These are phyloP conservation scores for Eupithecia subfuscata DNA, from an alignment of 2,888 invertebrate genomes.

Conservation along the genomic window DNA sequence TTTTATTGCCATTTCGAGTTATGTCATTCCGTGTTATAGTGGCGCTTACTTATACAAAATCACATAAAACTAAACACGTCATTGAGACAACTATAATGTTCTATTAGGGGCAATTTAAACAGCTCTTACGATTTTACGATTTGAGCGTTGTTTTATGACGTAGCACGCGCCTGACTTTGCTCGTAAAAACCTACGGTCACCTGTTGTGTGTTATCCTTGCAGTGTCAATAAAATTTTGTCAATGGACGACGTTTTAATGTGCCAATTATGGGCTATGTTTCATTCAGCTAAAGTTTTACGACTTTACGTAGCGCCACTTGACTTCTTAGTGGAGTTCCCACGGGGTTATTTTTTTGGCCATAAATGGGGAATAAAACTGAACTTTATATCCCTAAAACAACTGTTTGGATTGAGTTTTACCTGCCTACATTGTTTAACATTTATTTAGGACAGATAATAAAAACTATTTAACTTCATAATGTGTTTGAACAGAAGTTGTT, in stretches of 20 bases:
- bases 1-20: constrained; percentile 53
- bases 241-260: constrained; percentile 74
- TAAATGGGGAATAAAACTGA: constrained; percentile 42
- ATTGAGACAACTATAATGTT: constrained; percentile 72
- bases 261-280: constrained; percentile 72
- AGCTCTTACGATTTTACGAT: constrained; percentile 74
- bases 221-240: constrained; percentile 75
- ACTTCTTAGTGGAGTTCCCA: constrained; percentile 47
- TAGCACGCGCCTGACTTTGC: constrained; percentile 68
- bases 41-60: constrained; percentile 65
- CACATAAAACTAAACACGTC: constrained; percentile 73
- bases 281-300: constrained; percentile 69
- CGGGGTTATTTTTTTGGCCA: constrained; percentile 44
- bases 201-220: constrained; percentile 74
- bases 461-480: neutral
- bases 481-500: neutral
- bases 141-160: constrained; percentile 69
- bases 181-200: constrained; percentile 80
- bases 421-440: neutral
- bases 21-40: constrained; percentile 60
- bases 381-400: constrained; percentile 23
- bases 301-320: constrained; percentile 52
- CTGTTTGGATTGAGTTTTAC: constrained; percentile 2
- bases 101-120: constrained; percentile 73
- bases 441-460: neutral